These are phyloP conservation scores for Diarsia mendica DNA, from an alignment of 2,888 invertebrate species.

Conservation along the genomic window DNA sequence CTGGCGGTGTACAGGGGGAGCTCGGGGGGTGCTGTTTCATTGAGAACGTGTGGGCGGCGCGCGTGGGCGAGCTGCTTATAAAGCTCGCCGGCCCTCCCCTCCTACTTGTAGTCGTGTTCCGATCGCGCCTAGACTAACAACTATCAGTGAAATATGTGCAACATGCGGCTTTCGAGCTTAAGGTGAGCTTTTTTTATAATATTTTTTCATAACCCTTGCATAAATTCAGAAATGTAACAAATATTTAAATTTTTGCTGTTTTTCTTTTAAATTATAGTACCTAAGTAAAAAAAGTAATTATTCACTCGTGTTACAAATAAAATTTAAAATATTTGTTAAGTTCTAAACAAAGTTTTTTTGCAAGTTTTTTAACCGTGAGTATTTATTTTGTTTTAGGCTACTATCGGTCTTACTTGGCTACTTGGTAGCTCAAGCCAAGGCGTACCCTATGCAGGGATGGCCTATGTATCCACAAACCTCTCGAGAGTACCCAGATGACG, in stretches of 20 bases:
- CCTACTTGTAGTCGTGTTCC: constrained; percentile 84
- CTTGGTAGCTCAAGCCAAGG: constrained; percentile 85
- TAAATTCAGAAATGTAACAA: constrained; percentile 7
- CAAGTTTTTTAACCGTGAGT: not conserved
- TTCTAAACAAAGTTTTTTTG: no score
- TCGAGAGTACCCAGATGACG: constrained; percentile 89
- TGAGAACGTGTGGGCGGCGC: constrained; percentile 92
- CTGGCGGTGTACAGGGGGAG: constrained; percentile 37
- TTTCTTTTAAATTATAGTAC: not conserved
- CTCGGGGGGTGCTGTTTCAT: constrained; percentile 88
- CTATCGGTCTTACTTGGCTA: constrained; percentile 86
- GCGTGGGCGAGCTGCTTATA: constrained; percentile 89
- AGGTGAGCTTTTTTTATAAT: constrained; percentile 76
- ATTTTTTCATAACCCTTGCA: constrained; percentile 13
- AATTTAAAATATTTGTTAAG: no score
- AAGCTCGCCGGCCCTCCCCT: constrained; percentile 80
- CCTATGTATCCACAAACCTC: constrained; percentile 88
- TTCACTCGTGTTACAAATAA: not conserved
- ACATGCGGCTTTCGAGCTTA: constrained; percentile 79
- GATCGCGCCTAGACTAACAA: constrained; percentile 75
- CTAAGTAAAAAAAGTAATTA: not conserved
- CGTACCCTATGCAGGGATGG: constrained; percentile 86
- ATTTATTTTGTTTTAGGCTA: constrained; percentile 78
- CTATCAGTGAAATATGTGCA: constrained; percentile 80
- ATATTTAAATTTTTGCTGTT: not conserved